A percentile compares a stretch with the other conserved stretches of the same genome.
These are phyloP conservation scores for Bursaphelenchus okinawaensis DNA, from an alignment of 2,888 invertebrate species.

Conservation along the genomic window DNA sequence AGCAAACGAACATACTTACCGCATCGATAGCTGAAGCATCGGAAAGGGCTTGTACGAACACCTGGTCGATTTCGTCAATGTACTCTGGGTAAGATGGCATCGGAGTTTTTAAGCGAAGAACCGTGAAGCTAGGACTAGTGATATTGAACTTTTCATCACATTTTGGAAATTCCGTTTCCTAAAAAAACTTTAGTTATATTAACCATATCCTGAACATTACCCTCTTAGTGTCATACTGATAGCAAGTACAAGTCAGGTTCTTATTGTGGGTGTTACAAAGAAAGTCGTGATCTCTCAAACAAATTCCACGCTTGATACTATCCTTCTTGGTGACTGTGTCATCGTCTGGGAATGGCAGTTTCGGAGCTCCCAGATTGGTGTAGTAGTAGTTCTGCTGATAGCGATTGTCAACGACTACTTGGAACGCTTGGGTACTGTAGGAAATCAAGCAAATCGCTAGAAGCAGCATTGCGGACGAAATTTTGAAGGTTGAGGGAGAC, in stretches of 20 bases:
- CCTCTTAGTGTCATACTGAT: neutral
- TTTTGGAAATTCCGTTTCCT: neutral
- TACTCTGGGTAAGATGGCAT: neutral
- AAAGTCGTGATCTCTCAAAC: neutral
- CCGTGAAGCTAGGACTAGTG: neutral
- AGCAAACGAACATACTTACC: neutral
- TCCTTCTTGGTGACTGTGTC: neutral
- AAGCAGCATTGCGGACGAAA: no score
- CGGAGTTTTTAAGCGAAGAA: neutral
- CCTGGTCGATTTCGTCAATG: neutral
- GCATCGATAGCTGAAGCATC: neutral
- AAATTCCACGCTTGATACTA: neutral
- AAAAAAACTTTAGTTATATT: neutral
- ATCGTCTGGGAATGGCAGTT: no score
- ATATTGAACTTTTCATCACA: slow-evolving; percentile 3
- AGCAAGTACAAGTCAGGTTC: neutral
- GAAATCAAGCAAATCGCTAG: no score
- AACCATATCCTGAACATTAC: neutral
- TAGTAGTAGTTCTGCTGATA: neutral
- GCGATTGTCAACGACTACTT: no score
- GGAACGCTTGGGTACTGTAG: no score
- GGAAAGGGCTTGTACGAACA: neutral
- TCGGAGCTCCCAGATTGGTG: neutral
- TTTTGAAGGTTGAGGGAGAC: no score
- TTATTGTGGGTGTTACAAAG: slow-evolving; percentile 2